Conservation (phyloP, 2,888 invertebrate genomes). For the Omphaloscelis lunosa region DNA sequence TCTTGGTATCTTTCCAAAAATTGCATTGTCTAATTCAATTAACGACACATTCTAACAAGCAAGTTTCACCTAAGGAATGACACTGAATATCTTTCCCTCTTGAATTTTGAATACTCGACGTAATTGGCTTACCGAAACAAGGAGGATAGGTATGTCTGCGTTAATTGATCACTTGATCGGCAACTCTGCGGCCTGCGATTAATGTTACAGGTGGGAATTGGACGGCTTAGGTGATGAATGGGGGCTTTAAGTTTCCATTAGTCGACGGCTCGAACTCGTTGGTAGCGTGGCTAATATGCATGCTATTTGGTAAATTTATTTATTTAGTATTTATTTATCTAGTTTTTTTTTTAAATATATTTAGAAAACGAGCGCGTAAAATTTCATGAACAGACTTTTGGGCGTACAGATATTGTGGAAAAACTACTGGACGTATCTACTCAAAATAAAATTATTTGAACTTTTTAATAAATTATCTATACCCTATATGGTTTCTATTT, state of each 20-base stretch:
- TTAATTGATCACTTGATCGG: conserved; percentile 50
- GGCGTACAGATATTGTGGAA: too few relatives aligned
- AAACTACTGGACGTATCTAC: too few relatives aligned
- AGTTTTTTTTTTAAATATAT: too few relatives aligned
- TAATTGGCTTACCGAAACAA: conserved; percentile 49
- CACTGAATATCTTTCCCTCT: conserved; percentile 20
- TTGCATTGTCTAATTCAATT: background rate
- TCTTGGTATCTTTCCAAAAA: background rate
- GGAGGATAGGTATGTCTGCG: conserved; percentile 11
- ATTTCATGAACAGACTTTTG: too few relatives aligned
- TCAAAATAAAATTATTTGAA: too few relatives aligned
- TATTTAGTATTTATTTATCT: too few relatives aligned
- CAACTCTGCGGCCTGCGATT: background rate
- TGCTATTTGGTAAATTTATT: too few relatives aligned
- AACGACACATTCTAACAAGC: background rate
- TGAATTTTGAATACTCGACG: conserved; percentile 21
- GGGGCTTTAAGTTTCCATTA: background rate
- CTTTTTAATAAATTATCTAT: too few relatives aligned
- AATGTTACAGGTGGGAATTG: conserved; percentile 31
- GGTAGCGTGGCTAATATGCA: too few relatives aligned
- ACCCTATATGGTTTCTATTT: too few relatives aligned
- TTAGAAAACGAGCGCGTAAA: too few relatives aligned
- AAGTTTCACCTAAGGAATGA: conserved; percentile 5
- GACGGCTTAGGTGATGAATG: background rate
- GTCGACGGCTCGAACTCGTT: too few relatives aligned